Evolutionary conservation across 2,113 vertebrate species (phyloP), one percentile per base, ranked within the genome.

Genomic region (Lethenteron camtschaticum): DNA sequence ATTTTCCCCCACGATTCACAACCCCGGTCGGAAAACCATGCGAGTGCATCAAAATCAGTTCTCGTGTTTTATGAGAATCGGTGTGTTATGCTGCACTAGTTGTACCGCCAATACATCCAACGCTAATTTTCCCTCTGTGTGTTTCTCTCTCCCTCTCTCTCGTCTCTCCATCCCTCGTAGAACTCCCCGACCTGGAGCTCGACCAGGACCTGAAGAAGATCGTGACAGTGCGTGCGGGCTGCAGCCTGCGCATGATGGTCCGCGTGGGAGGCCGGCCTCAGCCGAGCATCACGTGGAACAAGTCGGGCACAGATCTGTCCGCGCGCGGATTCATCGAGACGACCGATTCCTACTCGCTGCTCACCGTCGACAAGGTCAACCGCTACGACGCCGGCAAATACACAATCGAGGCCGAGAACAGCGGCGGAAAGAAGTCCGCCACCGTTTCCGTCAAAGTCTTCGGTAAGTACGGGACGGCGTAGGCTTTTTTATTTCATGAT

Each of bases 371-470:
- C 73, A 92, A 94, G 80, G 90, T 94, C 13, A 87, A 95, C 76
- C 87, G 94, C 57, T 96, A 96, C 1, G 94, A 99, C 2, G 94
- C 90, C 72, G 94, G 94, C 70, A 96, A 92, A 79, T 99, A 99
- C 59, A 77, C 86, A 4, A 75, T 99, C 74, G 84, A 89, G 71
- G 90, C 90, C 4, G 89, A 94, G 78, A 99, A 96, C 79, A 84
- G 85, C 74, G 88, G 89, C 68, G 94, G 94, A 68, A 96, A 96
- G 79, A 91, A 92, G 74, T 89, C 92, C 77, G 86, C 88, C 73
- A 83, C 82, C 71, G 80, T 99, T 73, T 81, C 90, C 76, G 92
- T 96, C 63, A 99, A 95, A 81, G 83, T 99, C 56, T 99, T 89
- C 41, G 94, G 94, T 96, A 80, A 80, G 86, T 76, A 70, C 41